Conservation (phyloP, 2,888 invertebrate genomes). For the Bombylius major region DNA sequence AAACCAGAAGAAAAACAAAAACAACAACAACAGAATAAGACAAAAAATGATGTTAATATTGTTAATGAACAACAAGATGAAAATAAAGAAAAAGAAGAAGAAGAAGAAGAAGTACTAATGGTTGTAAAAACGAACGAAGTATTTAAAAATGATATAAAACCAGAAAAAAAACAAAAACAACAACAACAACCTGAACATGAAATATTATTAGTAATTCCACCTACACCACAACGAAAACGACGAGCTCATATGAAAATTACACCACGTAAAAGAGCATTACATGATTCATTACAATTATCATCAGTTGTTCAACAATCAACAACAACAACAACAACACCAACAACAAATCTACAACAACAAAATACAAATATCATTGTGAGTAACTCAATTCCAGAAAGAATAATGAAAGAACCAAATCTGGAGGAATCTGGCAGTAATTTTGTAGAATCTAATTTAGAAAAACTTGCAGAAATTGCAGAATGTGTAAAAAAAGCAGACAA, state of each 20-base stretch:
- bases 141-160: too few species aligned
- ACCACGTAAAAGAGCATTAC: constrained; percentile 18
- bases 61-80: background rate
- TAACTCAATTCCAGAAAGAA: too few species aligned
- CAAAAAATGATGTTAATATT: background rate
- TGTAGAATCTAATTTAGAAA: too few species aligned
- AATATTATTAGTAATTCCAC: background rate
- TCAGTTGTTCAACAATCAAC: background rate
- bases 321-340: background rate
- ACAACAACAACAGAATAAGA: background rate
- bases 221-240: constrained; percentile 11
- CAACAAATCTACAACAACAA: background rate
- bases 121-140: too few species aligned
- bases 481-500: too few species aligned
- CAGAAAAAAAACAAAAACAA: background rate
- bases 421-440: too few species aligned
- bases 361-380: too few species aligned
- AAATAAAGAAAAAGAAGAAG: background rate
- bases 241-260: constrained; percentile 21
- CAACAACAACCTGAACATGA: background rate
- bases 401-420: too few species aligned
- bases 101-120: too few species aligned
- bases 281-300: background rate
- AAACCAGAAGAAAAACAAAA: too few species aligned
- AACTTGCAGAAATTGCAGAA: too few species aligned